phyloP scores from a whole-genome alignment of 2,113 vertebrate species.

The Leucoraja erinaceus region DNA sequence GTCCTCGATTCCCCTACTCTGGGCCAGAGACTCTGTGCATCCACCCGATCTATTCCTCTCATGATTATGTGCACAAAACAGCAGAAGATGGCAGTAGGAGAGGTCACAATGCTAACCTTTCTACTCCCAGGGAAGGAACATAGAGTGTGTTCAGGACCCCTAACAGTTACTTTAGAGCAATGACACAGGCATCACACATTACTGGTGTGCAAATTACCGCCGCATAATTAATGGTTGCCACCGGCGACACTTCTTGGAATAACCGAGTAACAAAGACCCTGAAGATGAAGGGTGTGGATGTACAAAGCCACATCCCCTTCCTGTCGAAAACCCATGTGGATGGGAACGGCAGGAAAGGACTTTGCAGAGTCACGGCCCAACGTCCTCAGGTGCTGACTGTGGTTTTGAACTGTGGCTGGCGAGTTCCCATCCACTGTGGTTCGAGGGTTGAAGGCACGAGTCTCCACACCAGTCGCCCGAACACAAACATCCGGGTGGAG shows the following conservation, averaged over 20 bases:
- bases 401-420: not conserved
- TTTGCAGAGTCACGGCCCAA: not conserved
- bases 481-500: not conserved
- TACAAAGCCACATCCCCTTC: not conserved
- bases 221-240: not conserved
- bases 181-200: not conserved
- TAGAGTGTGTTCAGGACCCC: not conserved
- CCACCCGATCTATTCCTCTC: too few species aligned
- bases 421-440: not conserved
- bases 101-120: too few species aligned
- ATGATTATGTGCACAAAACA: too few species aligned
- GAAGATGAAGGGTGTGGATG: too few species aligned
- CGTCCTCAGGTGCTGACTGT: not conserved
- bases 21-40: too few species aligned
- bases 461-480: not conserved
- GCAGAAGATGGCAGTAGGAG: too few species aligned
- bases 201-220: not conserved
- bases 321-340: not conserved
- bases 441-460: not conserved
- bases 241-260: not conserved
- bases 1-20: too few species aligned
- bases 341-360: not conserved
- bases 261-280: not conserved
- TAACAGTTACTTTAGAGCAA: not conserved
- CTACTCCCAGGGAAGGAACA: not conserved